Evolutionary conservation across 2,888 invertebrate species (phyloP).

Genomic region (Dermolepida albohirtum): DNA sequence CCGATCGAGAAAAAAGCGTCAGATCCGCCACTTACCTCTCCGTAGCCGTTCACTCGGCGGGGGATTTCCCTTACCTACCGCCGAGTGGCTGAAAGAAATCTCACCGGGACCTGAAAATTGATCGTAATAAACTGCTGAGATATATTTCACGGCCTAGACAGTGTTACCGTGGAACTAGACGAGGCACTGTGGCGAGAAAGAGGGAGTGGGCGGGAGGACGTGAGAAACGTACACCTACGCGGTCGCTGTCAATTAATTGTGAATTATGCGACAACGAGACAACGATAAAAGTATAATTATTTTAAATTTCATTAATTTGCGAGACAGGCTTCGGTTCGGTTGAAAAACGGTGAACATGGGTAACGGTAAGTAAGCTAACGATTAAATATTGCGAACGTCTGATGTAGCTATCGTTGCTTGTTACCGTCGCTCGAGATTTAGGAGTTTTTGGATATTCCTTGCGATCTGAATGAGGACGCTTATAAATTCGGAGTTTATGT

Average conservation of each 20-base stretch:
- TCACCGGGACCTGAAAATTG: constrained; percentile 63
- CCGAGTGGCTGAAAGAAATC: constrained; percentile 59
- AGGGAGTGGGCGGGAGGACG: constrained; percentile 33
- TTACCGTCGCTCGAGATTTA: too few species aligned
- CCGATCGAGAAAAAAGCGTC: constrained; percentile 44
- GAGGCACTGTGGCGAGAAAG: constrained; percentile 15
- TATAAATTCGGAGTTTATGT: too few species aligned
- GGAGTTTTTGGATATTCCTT: too few species aligned
- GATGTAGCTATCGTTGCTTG: too few species aligned
- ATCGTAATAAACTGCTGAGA: constrained; percentile 64
- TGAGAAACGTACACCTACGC: constrained; percentile 63
- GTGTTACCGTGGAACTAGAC: constrained; percentile 46
- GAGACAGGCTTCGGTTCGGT: neutral
- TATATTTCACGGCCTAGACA: constrained; percentile 59
- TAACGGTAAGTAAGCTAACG: too few species aligned
- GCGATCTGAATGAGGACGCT: too few species aligned
- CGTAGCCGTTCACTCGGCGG: constrained; percentile 46
- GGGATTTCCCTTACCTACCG: constrained; percentile 55
- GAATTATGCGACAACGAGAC: constrained; percentile 58
- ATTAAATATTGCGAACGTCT: too few species aligned
- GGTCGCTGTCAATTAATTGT: constrained; percentile 64
- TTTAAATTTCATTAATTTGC: constrained; percentile 37
- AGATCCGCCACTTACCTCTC: constrained; percentile 48
- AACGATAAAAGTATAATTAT: constrained; percentile 50
- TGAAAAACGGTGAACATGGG: too few species aligned